Evolutionary conservation across 1,140 invertebrate species (phyloP).

Genomic region (Heliconius nattereri): DNA sequence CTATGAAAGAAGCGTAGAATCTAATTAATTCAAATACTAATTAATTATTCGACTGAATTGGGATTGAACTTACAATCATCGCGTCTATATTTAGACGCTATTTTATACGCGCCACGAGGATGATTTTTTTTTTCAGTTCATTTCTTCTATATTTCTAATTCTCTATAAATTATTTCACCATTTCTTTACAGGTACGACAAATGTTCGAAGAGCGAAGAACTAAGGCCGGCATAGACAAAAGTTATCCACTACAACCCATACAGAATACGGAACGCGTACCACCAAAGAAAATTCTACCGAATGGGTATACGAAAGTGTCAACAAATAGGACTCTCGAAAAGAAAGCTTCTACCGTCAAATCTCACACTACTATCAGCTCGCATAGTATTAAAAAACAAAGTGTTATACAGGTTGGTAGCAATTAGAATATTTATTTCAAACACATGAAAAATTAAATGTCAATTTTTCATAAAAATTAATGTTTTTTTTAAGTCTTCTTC

Average conservation of each 20-base stretch:
- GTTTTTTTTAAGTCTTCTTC: too few relatives aligned
- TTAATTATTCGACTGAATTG: background rate
- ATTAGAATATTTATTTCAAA: too few relatives aligned
- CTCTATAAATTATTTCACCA: too few relatives aligned
- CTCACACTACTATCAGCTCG: constrained; percentile 52
- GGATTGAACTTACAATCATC: background rate
- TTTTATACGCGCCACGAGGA: too few relatives aligned
- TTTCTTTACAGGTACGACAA: constrained; percentile 83
- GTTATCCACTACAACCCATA: constrained; percentile 89
- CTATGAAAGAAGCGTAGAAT: too few relatives aligned
- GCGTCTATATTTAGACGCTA: too few relatives aligned
- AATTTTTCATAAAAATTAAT: too few relatives aligned
- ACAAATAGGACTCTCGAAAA: constrained; percentile 50
- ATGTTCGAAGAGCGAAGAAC: constrained; percentile 90
- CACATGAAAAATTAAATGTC: too few relatives aligned
- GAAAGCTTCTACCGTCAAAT: constrained; percentile 53
- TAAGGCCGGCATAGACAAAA: constrained; percentile 88
- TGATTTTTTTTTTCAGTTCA: too few relatives aligned
- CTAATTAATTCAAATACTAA: background rate
- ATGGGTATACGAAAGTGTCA: constrained; percentile 61
- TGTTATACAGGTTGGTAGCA: constrained; percentile 42
- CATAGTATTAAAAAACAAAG: constrained; percentile 59
- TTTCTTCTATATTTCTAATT: too few relatives aligned
- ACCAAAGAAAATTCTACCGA: constrained; percentile 66
- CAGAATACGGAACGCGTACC: constrained; percentile 74